These are phyloP conservation scores for Dinothrombium tinctorium DNA, from an alignment of 1,140 invertebrate genomes.

Conservation along the genomic window DNA sequence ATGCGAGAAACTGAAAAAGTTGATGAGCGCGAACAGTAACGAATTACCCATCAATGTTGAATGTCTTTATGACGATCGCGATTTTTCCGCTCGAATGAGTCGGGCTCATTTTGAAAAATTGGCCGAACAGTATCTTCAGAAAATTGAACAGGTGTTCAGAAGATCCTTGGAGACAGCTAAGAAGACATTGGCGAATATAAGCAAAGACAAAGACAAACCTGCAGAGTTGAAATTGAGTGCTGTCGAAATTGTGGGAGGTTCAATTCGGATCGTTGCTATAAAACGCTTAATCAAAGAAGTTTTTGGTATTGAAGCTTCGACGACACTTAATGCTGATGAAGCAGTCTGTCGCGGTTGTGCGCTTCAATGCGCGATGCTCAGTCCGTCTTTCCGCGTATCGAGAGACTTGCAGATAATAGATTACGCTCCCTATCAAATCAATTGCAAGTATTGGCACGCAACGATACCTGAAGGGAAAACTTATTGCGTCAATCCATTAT, in stretches of 20 bases:
- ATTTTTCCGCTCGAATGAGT: conserved; percentile 48
- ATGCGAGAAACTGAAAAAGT: conserved; percentile 92
- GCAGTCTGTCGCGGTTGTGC: conserved; percentile 86
- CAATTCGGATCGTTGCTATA: conserved; percentile 71
- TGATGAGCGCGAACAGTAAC: conserved; percentile 84
- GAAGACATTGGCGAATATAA: conserved; percentile 3
- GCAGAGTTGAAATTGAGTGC: conserved; percentile 38
- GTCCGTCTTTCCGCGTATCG: conserved; percentile 69
- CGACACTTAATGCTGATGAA: conserved; percentile 94
- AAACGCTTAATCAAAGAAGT: conserved; percentile 32
- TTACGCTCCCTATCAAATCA: conserved; percentile 70
- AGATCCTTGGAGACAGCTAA: conserved; percentile 1
- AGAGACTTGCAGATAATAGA: conserved; percentile 80
- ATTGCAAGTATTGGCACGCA: conserved; percentile 8
- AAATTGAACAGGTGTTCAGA: conserved; percentile 4
- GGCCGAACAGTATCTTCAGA: conserved; percentile 18
- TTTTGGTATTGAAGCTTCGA: conserved; percentile 62
- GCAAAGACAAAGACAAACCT: conserved; percentile 7
- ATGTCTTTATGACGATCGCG: conserved; percentile 93
- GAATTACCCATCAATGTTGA: conserved; percentile 85
- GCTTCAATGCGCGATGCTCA: conserved; percentile 85
- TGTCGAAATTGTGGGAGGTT: conserved; percentile 90
- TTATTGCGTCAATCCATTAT: conserved; percentile 2
- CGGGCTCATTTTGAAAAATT: conserved; percentile 25
- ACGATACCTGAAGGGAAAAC: conserved; percentile 5